These are phyloP conservation scores for Prunella himalayana DNA, from an alignment of 2,113 vertebrate species.

Conservation along the genomic window DNA sequence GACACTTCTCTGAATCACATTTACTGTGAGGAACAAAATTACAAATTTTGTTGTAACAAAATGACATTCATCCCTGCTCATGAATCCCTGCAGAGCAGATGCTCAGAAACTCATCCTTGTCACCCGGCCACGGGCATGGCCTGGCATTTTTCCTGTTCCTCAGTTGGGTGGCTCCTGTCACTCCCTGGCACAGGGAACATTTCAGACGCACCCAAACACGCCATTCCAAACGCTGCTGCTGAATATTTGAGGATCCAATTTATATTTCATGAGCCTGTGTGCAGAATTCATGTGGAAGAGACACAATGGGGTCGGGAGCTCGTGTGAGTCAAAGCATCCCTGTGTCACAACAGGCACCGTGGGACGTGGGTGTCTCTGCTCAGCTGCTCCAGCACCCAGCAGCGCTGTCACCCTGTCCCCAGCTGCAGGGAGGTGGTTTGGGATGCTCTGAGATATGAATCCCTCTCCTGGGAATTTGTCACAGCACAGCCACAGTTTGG, in stretches of 20 bases:
- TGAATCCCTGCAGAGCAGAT: background rate
- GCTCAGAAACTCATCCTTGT: background rate
- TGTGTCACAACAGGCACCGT: accelerated
- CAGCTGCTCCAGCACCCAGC: background rate
- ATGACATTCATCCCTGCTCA: background rate
- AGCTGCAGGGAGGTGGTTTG: background rate
- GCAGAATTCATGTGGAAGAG: background rate
- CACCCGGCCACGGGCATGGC: background rate
- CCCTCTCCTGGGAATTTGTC: accelerated
- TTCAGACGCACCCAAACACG: background rate
- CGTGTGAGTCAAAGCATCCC: background rate
- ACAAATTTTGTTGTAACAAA: background rate
- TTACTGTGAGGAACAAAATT: background rate
- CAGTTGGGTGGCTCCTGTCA: background rate
- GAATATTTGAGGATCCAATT: slow-evolving; percentile 20
- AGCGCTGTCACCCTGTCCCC: background rate
- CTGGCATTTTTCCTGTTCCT: accelerated
- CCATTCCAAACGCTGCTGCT: background rate
- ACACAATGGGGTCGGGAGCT: slow-evolving; percentile 40
- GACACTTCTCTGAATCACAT: background rate
- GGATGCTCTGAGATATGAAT: background rate
- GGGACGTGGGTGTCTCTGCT: background rate
- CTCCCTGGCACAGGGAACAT: background rate
- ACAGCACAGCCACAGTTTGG: background rate
- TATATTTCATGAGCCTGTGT: slow-evolving; percentile 9